Base-by-base conservation (phyloP, 2,888 invertebrate genomes). In the Orthonevra nobilis region DNA sequence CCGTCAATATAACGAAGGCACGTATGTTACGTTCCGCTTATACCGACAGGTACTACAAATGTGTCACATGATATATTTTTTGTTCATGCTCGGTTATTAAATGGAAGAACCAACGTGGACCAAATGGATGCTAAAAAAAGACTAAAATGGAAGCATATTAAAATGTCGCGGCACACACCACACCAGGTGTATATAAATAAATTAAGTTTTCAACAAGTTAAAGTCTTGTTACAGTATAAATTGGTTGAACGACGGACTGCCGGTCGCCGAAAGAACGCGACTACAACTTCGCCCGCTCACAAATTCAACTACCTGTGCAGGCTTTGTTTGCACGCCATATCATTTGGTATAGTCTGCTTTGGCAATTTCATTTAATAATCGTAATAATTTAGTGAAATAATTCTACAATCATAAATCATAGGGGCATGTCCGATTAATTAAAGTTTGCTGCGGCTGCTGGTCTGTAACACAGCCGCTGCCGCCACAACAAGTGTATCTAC, bases 341-440 rank as follows among this genome's bases (percentile, higher is more conserved):
- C n/a, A n/a, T n/a, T n/a, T n/a, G n/a, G n/a, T n/a, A n/a, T n/a
- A n/a, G 19, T 28, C 40, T 30, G 15, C 36, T 46, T 70, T 44
- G 50, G 72, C 64, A 70, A 66, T 77, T 77, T 64, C 63, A 70
- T 77, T 72, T 72, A 77, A 72, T 77, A 70, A 77, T 77, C 77
- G 60, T 46, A 70, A 77, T 77, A 72, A 77, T 66, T 77, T 77
- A 77, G 64, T 54, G 48, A 77, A 77, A 72, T 72, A 77, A 70
- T 77, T 72, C 77, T 72, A 56, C 75, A 48, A 70, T 64, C 64
- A 81, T 82, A 82, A 82, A 82, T 82, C 82, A 82, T 81, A 64
- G 77, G 81, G 82, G 75, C 82, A 82, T 81, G 82, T 82, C 82
- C 82, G 77, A 77, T 82, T 82, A 82, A 82, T 82, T 77, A 77